A percentile compares a stretch with the other conserved stretches of the same genome.
Evolutionary conservation across 2,113 vertebrate species (phyloP).

Genomic region (Lontra canadensis): DNA sequence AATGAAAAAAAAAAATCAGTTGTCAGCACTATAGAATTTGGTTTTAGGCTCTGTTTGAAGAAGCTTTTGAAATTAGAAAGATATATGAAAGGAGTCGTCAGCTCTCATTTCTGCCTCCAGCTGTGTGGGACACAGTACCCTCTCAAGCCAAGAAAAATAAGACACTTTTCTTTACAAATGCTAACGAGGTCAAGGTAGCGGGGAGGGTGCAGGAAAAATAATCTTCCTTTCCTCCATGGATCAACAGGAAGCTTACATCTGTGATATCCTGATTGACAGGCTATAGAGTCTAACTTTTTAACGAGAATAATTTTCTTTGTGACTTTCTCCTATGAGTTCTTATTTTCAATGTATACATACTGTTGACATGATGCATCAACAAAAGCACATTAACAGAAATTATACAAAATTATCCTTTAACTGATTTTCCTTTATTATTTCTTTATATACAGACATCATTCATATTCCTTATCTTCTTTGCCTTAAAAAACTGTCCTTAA

Average conservation of each 20-base stretch:
- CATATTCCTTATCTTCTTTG: background rate
- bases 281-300: slow-evolving; percentile 2
- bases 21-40: background rate
- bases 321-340: background rate
- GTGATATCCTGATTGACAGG: background rate
- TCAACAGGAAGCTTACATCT: background rate
- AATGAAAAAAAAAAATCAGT: background rate
- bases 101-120: slow-evolving; percentile 20
- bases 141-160: slow-evolving; percentile 36
- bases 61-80: slow-evolving; percentile 31
- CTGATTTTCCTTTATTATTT: background rate
- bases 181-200: background rate
- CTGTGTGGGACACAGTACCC: background rate
- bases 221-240: background rate
- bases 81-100: background rate
- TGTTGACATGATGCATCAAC: background rate
- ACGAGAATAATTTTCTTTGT: background rate
- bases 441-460: background rate
- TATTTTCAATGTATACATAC: slow-evolving; percentile 12
- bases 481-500: background rate
- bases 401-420: background rate
- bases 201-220: background rate
- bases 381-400: background rate
- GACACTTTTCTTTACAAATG: background rate
- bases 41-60: background rate